phyloP scores from a whole-genome alignment of 2,888 invertebrate genomes.

The Ophion slaviceki region DNA sequence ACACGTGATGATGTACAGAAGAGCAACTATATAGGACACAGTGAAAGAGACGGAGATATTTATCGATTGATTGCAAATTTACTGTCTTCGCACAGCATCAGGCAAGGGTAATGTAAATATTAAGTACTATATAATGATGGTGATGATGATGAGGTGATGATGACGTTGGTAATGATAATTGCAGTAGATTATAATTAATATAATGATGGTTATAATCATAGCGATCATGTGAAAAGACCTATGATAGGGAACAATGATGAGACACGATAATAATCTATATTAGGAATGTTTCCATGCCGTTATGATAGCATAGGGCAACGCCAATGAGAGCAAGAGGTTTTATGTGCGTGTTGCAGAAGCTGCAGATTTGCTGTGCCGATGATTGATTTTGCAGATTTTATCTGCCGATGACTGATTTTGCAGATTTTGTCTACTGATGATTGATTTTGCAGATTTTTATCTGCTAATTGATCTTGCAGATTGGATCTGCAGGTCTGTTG shows the following conservation, averaged over 20 bases:
- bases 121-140: too few species aligned
- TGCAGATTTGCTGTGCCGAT: background rate
- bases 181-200: background rate
- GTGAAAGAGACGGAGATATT: too few species aligned
- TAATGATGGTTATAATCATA: background rate
- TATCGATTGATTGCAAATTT: too few species aligned
- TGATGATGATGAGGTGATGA: background rate
- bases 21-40: too few species aligned
- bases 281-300: background rate
- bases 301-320: background rate
- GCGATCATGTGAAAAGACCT: background rate
- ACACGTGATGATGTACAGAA: too few species aligned
- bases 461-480: too few species aligned
- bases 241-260: background rate
- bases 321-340: background rate
- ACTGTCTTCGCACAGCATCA: too few species aligned
- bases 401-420: background rate
- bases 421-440: background rate
- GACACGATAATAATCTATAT: background rate
- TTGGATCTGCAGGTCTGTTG: too few species aligned
- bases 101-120: too few species aligned
- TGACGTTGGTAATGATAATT: background rate
- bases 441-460: background rate
- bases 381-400: background rate
- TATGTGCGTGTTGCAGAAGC: background rate